Evolutionary conservation across 2,113 vertebrate genomes (phyloP).

Genomic region (Coturnix japonica): DNA sequence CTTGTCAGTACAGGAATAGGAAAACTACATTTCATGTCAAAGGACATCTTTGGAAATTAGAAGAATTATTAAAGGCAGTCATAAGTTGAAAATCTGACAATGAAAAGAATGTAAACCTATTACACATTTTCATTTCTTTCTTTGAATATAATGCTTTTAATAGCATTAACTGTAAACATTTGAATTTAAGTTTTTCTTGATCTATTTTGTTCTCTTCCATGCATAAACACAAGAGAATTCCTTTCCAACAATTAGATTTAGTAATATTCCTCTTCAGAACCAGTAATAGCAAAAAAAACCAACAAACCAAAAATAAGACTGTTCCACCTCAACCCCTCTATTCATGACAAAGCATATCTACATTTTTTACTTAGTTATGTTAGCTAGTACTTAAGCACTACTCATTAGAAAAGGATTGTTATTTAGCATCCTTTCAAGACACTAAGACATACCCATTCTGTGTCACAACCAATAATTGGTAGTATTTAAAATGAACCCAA

Average conservation of each 20-base stretch:
- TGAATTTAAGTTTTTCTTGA: not conserved
- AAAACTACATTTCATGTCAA: conserved; percentile 14
- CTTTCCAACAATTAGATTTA: not conserved
- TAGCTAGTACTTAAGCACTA: not conserved
- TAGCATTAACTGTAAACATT: not conserved
- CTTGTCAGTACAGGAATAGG: not conserved
- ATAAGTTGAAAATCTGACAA: not conserved
- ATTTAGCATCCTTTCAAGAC: not conserved
- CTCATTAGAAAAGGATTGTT: not conserved
- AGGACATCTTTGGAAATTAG: not conserved
- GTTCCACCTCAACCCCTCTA: not conserved
- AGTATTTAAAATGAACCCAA: not conserved
- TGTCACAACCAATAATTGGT: not conserved
- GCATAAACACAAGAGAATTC: not conserved
- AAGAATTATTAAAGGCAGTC: not conserved
- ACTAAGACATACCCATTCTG: not conserved
- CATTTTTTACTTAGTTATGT: not conserved
- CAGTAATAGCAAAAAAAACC: not conserved
- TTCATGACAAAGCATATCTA: not conserved
- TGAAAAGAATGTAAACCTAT: fast-evolving
- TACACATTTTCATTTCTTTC: not conserved
- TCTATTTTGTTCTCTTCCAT: not conserved
- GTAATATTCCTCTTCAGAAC: not conserved
- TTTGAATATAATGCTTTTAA: not conserved
- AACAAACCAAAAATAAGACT: not conserved